Percentiles rank a stretch among this genome's conserved stretches.
Conservation (phyloP, 2,113 vertebrate species). For the Gymnobelideus leadbeateri region DNA sequence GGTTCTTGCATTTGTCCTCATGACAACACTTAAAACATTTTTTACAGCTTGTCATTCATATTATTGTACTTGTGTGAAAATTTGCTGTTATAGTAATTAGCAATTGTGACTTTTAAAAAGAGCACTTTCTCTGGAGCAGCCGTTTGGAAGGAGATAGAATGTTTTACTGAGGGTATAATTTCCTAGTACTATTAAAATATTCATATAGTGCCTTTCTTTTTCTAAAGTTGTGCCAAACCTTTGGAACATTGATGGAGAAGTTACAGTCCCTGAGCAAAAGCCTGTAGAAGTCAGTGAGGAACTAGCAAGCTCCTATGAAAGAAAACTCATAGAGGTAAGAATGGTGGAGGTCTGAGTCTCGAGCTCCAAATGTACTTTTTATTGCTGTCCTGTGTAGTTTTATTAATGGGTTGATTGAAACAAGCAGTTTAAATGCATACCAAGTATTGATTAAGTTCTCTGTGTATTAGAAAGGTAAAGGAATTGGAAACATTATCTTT, state of each 20-base stretch:
- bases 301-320: slow-evolving; percentile 93
- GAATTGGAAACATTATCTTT: slow-evolving; percentile 1
- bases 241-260: slow-evolving; percentile 88
- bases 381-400: not conserved
- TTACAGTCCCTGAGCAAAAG: slow-evolving; percentile 89
- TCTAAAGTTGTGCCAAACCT: slow-evolving; percentile 83
- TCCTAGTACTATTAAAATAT: slow-evolving; percentile 32
- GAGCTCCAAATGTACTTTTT: not conserved
- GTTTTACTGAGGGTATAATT: slow-evolving; percentile 4
- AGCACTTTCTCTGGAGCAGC: slow-evolving; percentile 39
- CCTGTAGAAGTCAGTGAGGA: slow-evolving; percentile 93
- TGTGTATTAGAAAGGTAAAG: slow-evolving; percentile 8
- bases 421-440: slow-evolving; percentile 19
- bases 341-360: fast-evolving
- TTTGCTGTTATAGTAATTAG: not conserved
- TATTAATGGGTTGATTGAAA: slow-evolving; percentile 20
- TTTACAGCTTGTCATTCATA: not conserved
- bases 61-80: not conserved
- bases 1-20: not conserved
- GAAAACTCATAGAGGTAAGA: slow-evolving; percentile 98
- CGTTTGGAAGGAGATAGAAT: slow-evolving; percentile 4
- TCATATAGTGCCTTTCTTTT: slow-evolving; percentile 64
- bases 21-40: not conserved
- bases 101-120: not conserved
- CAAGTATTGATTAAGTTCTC: not conserved